phyloP scores from a whole-genome alignment of 2,888 invertebrate species.

The Phyllotreta cruciferae region DNA sequence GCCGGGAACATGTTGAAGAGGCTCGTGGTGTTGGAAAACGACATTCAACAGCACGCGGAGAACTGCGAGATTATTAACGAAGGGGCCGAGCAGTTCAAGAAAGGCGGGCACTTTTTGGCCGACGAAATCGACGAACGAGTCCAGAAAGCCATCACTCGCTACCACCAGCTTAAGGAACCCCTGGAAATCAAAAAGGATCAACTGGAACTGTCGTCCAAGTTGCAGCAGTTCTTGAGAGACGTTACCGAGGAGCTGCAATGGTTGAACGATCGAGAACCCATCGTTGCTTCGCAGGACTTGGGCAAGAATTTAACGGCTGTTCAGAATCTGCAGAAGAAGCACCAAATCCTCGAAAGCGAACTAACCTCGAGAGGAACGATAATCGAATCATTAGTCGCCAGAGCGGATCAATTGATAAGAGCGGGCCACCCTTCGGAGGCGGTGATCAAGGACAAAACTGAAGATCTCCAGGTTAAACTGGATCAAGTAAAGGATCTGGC shows the following conservation, averaged over 20 bases:
- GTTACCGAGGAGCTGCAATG: conserved; percentile 93
- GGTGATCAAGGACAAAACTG: conserved; percentile 73
- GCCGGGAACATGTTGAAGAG: conserved; percentile 84
- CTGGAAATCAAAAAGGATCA: conserved; percentile 91
- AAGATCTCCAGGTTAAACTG: conserved; percentile 73
- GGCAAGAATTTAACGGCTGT: conserved; percentile 72
- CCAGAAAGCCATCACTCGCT: conserved; percentile 68
- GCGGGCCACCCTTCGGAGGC: conserved; percentile 86
- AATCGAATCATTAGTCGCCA: conserved; percentile 73
- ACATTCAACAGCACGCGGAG: conserved; percentile 83
- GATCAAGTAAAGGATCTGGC: conserved; percentile 76
- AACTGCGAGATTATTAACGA: conserved; percentile 81
- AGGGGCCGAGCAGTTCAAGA: conserved; percentile 79
- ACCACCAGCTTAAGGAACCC: conserved; percentile 77
- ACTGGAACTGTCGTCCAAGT: conserved; percentile 84
- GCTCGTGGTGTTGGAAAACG: conserved; percentile 84
- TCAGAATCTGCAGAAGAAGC: conserved; percentile 91
- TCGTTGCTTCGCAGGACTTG: conserved; percentile 75
- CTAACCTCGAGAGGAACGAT: conserved; percentile 86
- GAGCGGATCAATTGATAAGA: conserved; percentile 80
- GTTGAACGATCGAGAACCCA: conserved; percentile 79
- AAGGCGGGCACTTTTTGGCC: conserved; percentile 86
- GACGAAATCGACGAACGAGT: conserved; percentile 83
- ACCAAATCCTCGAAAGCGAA: conserved; percentile 90
- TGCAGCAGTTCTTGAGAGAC: conserved; percentile 91